Base-by-base conservation (phyloP, 2,797 vertebrate genomes). In the Holocentrus rufus region DNA sequence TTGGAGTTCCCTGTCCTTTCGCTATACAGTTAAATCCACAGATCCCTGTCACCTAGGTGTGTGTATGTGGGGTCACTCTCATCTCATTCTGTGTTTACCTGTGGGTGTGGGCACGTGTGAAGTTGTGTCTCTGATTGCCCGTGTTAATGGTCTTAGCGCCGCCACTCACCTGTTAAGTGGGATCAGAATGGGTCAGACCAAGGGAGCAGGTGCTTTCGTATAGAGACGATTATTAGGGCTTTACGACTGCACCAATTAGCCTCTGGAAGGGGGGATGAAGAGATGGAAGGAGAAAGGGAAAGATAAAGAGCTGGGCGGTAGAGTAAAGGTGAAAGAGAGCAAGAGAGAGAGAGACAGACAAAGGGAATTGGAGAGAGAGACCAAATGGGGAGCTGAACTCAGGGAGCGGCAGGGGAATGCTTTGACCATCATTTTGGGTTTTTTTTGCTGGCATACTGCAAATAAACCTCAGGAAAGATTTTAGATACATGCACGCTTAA, bases 81-180 rank as follows among this genome's bases (percentile, higher is more conserved):
- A 42, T 42, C 57, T 30, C 49, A 52, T 1, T 15, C 72, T 25
- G 8, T 72, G 73, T 83, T 81, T 79, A 79, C 79, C 66, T 83
- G 82, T 56, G 67, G 74, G 52, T 0, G 18, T 59, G 65, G 36
- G 73, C 84, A 84, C 67, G 76, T 85, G 87, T 74, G 47, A 18
- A 74, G 68, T 50, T 82, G 84, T 86, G 73, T 76, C 81, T 78
- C 69, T 84, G 54, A 79, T 68, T 81, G 74, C 65, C 61, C 56
- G 60, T 81, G 87, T 79, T 89, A 92, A 90, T 86, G 80, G 67
- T 79, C 66, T 92, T 92, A 90, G 65, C 31, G 63, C 27, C 62
- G 88, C 86, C 79, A 71, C 80, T 90, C 87, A 87, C 82, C 86
- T 88, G 85, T 59, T 90, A 89, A 91, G 80, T 85, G 82, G 89